Percentiles rank a stretch among this genome's conserved stretches.
phyloP scores from a whole-genome alignment of 1,140 invertebrate species.

The Sipha flava region DNA sequence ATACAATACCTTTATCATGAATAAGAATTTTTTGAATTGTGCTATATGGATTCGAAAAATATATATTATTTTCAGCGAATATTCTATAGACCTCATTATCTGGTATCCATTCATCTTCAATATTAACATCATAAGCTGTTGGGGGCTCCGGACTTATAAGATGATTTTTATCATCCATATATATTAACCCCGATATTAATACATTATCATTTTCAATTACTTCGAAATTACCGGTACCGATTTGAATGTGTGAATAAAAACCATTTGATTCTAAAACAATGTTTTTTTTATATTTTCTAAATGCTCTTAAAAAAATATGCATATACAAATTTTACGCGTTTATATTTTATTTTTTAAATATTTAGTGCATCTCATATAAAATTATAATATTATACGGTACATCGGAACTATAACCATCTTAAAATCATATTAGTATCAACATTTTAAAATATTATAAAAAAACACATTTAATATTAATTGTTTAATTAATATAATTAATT shows the following conservation, averaged over 20 bases:
- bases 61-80: constrained; percentile 4
- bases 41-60: neutral
- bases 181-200: neutral
- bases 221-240: neutral
- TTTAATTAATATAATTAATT: too few species aligned
- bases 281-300: too few species aligned
- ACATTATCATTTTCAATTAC: neutral
- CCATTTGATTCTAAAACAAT: neutral
- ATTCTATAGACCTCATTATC: neutral
- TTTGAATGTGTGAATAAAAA: constrained; percentile 1
- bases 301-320: too few species aligned
- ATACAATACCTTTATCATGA: constrained; percentile 1
- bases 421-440: too few species aligned
- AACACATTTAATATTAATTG: too few species aligned
- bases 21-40: constrained; percentile 19
- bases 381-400: too few species aligned
- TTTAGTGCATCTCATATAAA: too few species aligned
- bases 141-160: constrained; percentile 7
- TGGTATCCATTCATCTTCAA: constrained; percentile 6
- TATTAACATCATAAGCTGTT: neutral
- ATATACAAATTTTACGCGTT: too few species aligned
- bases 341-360: too few species aligned
- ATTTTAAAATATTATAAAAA: too few species aligned
- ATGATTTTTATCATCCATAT: neutral
- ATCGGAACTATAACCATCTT: too few species aligned